These are phyloP conservation scores for Ptychadena robeensis DNA, from an alignment of 2,797 vertebrate species.

Conservation along the genomic window DNA sequence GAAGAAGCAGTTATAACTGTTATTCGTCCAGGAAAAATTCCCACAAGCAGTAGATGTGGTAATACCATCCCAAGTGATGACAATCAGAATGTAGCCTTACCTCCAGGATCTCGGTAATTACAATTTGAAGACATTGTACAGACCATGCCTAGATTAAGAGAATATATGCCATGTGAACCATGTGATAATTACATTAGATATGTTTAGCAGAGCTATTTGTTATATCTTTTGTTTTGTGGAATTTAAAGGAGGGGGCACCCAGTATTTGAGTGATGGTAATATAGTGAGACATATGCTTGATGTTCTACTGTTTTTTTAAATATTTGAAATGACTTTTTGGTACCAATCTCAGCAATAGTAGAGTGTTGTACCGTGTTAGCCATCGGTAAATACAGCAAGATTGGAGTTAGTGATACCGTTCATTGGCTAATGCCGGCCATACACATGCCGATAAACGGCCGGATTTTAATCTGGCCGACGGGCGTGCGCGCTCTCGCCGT, in stretches of 20 bases:
- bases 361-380: too few relatives aligned
- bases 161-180: background rate
- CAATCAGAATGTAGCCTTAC: constrained; percentile 88
- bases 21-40: constrained; percentile 84
- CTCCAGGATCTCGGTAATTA: constrained; percentile 88
- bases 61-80: constrained; percentile 94
- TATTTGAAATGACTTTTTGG: background rate
- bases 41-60: constrained; percentile 87
- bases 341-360: too few relatives aligned
- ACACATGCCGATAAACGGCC: too few relatives aligned
- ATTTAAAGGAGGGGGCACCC: too few relatives aligned
- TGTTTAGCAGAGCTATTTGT: too few relatives aligned
- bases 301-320: background rate
- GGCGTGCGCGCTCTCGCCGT: too few relatives aligned
- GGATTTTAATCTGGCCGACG: too few relatives aligned
- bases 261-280: background rate
- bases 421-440: too few relatives aligned
- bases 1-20: constrained; percentile 90
- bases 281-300: background rate
- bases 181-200: too few relatives aligned
- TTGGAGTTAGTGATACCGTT: too few relatives aligned
- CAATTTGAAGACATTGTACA: background rate
- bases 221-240: too few relatives aligned
- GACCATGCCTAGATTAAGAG: background rate
- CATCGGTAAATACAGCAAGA: too few relatives aligned